Percentiles rank a stretch among this genome's conserved stretches.
Evolutionary conservation across 2,888 invertebrate genomes (phyloP).

Genomic region (Lysandra bellargus): DNA sequence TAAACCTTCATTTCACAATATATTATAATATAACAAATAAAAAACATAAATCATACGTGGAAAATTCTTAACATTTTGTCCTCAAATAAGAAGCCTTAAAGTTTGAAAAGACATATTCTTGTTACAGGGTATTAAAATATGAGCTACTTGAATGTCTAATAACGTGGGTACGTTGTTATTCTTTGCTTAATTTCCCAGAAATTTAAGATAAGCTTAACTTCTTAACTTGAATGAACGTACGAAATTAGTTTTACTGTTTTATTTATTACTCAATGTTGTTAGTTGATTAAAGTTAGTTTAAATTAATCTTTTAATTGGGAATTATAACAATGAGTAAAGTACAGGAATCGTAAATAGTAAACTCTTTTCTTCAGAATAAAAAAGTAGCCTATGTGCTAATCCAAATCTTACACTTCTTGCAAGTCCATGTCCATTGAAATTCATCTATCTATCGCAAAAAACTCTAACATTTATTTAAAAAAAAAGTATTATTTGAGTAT

Average conservation of each 20-base stretch:
- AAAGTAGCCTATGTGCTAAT: too few relatives aligned
- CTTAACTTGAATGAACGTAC: neutral
- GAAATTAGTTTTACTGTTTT: neutral
- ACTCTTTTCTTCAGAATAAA: too few relatives aligned
- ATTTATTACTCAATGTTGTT: neutral
- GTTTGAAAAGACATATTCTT: neutral
- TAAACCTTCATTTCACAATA: neutral
- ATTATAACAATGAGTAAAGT: too few relatives aligned
- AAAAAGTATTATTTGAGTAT: too few relatives aligned
- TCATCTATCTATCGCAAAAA: too few relatives aligned
- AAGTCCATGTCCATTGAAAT: too few relatives aligned
- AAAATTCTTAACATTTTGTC: neutral
- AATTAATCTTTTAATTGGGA: too few relatives aligned
- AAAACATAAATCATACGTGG: neutral
- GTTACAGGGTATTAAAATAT: neutral
- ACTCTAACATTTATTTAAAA: too few relatives aligned
- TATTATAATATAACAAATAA: neutral
- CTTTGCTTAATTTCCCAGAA: neutral
- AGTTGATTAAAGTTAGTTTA: too few relatives aligned
- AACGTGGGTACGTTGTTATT: neutral
- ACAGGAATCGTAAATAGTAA: too few relatives aligned
- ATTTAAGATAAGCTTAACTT: neutral
- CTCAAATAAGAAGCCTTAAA: neutral
- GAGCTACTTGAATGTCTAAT: neutral
- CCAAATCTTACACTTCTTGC: too few relatives aligned